Evolutionary conservation across 2,888 invertebrate species (phyloP).

Genomic region (Tetranychus piercei): DNA sequence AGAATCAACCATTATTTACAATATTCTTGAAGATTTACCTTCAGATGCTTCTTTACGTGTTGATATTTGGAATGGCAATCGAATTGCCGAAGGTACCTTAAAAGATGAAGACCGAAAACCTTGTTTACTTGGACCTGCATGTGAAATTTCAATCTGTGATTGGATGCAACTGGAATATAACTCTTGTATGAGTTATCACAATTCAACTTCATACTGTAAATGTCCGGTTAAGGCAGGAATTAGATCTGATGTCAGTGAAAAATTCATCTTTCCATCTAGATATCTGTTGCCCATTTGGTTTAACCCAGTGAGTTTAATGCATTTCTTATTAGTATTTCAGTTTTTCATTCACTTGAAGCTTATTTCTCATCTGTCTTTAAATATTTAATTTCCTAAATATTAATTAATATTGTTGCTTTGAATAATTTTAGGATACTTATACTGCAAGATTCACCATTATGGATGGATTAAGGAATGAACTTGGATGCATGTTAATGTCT

Average conservation of each 20-base stretch:
- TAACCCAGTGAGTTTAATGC: neutral
- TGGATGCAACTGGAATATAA: neutral
- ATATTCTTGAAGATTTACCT: neutral
- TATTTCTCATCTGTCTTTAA: neutral
- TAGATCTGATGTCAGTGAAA: neutral
- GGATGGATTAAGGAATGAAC: neutral
- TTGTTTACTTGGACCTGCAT: neutral
- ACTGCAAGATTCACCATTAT: neutral
- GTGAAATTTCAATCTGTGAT: neutral
- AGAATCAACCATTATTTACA: neutral
- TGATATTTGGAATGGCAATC: neutral
- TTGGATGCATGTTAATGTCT: neutral
- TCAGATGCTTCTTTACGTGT: neutral
- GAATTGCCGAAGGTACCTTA: neutral
- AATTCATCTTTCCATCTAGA: neutral
- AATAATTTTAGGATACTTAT: neutral
- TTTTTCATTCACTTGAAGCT: neutral
- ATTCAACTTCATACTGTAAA: neutral
- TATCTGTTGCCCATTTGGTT: neutral
- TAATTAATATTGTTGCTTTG: neutral
- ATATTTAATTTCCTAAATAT: neutral
- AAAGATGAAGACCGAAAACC: neutral
- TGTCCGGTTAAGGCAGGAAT: neutral
- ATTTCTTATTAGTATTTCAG: neutral
- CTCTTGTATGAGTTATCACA: neutral